Conservation (phyloP, 2,888 invertebrate species). For the Anodontia alba region DNA sequence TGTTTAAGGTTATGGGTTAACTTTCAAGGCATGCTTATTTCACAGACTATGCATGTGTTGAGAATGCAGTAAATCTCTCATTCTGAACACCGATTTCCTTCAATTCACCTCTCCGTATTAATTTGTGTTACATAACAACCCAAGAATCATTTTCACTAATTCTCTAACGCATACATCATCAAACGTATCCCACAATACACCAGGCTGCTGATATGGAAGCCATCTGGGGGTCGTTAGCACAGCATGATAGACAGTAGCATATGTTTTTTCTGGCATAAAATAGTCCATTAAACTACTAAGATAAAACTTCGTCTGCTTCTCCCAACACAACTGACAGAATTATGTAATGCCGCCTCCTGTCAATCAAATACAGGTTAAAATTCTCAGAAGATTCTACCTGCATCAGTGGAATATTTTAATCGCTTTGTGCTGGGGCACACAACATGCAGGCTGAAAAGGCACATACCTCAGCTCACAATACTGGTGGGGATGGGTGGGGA, state of each 20-base stretch:
- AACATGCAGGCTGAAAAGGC: too few relatives aligned
- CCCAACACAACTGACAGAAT: constrained; percentile 23
- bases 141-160: constrained; percentile 16
- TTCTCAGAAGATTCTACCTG: not conserved
- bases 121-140: constrained; percentile 7
- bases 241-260: constrained; percentile 21
- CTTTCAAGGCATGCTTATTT: too few relatives aligned
- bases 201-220: constrained; percentile 9
- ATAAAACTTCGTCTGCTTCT: constrained; percentile 19
- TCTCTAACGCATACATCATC: constrained; percentile 7
- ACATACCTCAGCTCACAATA: too few relatives aligned
- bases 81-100: not conserved
- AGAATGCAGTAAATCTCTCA: not conserved
- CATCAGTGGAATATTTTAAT: not conserved
- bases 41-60: too few relatives aligned
- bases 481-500: too few relatives aligned
- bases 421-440: too few relatives aligned
- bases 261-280: constrained; percentile 29
- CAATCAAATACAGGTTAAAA: constrained; percentile 6
- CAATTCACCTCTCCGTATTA: not conserved
- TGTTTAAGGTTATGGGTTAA: too few relatives aligned
- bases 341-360: constrained; percentile 13
- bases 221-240: constrained; percentile 24
- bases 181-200: constrained; percentile 8
- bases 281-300: constrained; percentile 29